A percentile compares a stretch with the other conserved stretches of the same genome.
Conservation (phyloP, 2,113 vertebrate species). For the Rattus rattus region DNA sequence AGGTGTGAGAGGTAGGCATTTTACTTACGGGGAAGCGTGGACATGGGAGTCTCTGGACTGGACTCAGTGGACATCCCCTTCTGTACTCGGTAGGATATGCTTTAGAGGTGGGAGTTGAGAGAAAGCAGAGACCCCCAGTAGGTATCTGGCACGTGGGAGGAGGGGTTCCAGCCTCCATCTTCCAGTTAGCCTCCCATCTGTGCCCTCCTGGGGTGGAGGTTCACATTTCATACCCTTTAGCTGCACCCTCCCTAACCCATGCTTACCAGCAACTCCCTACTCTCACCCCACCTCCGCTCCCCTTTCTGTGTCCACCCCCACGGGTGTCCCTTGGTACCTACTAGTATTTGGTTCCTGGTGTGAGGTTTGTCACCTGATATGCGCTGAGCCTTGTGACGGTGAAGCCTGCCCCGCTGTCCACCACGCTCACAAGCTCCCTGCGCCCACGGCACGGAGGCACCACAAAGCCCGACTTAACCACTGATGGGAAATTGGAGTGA, state of each 20-base stretch:
- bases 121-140: background rate
- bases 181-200: too few relatives aligned
- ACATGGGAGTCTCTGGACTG: constrained; percentile 72
- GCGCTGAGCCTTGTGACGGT: constrained; percentile 61
- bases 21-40: constrained; percentile 78
- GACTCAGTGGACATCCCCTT: constrained; percentile 62
- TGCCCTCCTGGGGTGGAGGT: background rate
- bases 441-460: constrained; percentile 66
- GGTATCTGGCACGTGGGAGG: background rate
- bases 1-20: background rate
- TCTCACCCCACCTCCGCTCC: background rate
- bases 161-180: background rate
- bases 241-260: background rate
- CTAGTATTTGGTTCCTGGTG: constrained; percentile 75
- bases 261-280: background rate
- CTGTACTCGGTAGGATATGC: constrained; percentile 72
- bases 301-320: background rate
- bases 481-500: background rate
- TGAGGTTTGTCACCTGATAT: constrained; percentile 75
- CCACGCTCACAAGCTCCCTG: constrained; percentile 73
- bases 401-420: constrained; percentile 63
- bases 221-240: too few relatives aligned
- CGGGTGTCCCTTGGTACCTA: constrained; percentile 54
- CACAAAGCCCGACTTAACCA: constrained; percentile 65
- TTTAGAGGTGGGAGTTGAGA: constrained; percentile 18